Percentiles rank a stretch among this genome's conserved stretches.
Evolutionary conservation across 2,888 invertebrate genomes (phyloP).

Genomic region (Watsonalla binaria): DNA sequence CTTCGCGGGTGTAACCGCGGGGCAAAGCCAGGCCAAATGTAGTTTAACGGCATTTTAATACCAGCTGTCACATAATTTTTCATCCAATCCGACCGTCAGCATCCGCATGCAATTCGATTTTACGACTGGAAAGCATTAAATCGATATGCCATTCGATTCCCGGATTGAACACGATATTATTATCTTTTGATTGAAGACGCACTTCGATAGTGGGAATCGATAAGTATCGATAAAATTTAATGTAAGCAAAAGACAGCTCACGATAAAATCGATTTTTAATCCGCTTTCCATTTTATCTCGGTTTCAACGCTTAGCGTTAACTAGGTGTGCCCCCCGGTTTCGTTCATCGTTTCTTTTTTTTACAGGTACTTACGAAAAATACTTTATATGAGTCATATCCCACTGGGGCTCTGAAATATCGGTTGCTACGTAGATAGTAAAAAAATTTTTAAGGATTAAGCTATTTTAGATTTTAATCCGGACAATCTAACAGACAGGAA

Average conservation of each 20-base stretch:
- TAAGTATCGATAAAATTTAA: neutral
- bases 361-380: too few species aligned
- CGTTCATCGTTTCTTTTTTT: too few species aligned
- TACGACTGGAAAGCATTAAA: neutral
- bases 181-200: neutral
- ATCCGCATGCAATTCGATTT: neutral
- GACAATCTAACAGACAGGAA: too few species aligned
- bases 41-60: neutral
- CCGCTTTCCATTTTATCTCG: constrained; percentile 37
- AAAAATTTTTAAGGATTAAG: constrained; percentile 1
- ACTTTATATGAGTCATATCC: too few species aligned
- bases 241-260: constrained; percentile 2
- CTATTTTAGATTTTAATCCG: too few species aligned
- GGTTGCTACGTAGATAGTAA: constrained; percentile 13
- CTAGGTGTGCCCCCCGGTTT: constrained; percentile 9
- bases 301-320: constrained; percentile 20
- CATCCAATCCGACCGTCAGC: neutral
- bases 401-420: too few species aligned
- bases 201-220: neutral
- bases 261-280: constrained; percentile 8
- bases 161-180: neutral
- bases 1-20: too few species aligned
- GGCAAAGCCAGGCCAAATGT: too few species aligned
- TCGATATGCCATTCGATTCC: neutral
- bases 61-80: neutral